phyloP scores from a whole-genome alignment of 64 coral and sea anemone species.

The Hydrozoanthus tunicans region DNA sequence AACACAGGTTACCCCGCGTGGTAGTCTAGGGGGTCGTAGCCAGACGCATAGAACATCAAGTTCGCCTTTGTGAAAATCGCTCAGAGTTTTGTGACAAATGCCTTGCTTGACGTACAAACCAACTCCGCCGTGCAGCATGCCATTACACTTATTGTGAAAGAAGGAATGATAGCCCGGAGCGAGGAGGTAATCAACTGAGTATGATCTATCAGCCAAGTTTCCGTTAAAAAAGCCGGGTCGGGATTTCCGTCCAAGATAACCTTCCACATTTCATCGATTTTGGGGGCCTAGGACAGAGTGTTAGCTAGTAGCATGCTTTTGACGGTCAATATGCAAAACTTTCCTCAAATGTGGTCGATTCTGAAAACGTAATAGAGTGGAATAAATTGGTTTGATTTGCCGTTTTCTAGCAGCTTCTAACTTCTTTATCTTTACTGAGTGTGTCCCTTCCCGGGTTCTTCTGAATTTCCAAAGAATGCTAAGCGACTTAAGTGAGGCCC shows the following conservation, averaged over 20 bases:
- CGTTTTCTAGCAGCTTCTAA: neutral
- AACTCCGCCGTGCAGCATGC: slow-evolving; percentile 28
- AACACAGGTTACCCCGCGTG: slow-evolving; percentile 50
- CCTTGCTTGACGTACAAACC: slow-evolving; percentile 50
- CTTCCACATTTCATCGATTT: slow-evolving; percentile 41
- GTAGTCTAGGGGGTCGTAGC: slow-evolving; percentile 51
- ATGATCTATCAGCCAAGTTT: slow-evolving; percentile 52
- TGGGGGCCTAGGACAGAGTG: neutral
- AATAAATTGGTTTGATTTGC: neutral
- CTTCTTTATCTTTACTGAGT: slow-evolving; percentile 6
- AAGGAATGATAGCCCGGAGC: slow-evolving; percentile 40
- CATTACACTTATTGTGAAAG: neutral
- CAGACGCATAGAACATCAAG: slow-evolving; percentile 47
- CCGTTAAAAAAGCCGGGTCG: slow-evolving; percentile 39
- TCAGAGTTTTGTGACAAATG: slow-evolving; percentile 25
- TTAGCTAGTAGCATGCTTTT: slow-evolving; percentile 27
- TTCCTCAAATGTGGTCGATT: neutral
- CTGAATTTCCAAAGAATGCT: slow-evolving; percentile 18
- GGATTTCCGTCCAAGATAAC: slow-evolving; percentile 51
- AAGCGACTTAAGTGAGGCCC: slow-evolving; percentile 18
- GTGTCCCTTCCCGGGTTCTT: slow-evolving; percentile 2
- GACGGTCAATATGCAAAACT: neutral
- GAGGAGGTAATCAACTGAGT: slow-evolving; percentile 29
- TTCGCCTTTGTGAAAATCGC: slow-evolving; percentile 22
- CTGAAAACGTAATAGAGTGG: slow-evolving; percentile 15